phyloP scores from a whole-genome alignment of 2,888 invertebrate species.

The Phymatocera aterrima region DNA sequence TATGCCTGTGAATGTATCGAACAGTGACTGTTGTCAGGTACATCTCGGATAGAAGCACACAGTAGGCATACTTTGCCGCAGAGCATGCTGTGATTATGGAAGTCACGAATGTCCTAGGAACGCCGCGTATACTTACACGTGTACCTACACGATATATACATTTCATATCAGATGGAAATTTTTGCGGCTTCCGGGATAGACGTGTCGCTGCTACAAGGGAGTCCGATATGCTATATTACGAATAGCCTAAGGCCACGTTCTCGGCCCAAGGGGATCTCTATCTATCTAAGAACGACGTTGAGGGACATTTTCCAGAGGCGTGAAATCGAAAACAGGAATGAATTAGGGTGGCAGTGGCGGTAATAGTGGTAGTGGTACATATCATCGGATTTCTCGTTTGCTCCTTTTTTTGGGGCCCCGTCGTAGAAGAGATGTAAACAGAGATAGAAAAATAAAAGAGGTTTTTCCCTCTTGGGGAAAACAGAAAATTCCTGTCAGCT shows the following conservation, averaged over 20 bases:
- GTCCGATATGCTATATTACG: conserved; percentile 30
- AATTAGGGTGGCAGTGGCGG: conserved; percentile 36
- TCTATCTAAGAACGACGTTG: conserved; percentile 39
- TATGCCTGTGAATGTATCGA: not conserved
- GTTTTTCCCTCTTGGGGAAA: not conserved
- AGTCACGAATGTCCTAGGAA: conserved; percentile 7
- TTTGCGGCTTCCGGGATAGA: conserved; percentile 10
- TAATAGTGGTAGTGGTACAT: not conserved
- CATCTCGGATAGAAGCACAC: not conserved
- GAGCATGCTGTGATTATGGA: conserved; percentile 5
- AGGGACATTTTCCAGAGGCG: conserved; percentile 38
- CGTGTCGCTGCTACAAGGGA: not conserved
- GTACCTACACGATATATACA: not conserved
- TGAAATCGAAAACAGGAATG: conserved; percentile 43
- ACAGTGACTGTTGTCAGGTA: too few species aligned
- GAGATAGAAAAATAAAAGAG: not conserved
- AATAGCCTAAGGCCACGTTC: conserved; percentile 23
- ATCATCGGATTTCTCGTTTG: not conserved
- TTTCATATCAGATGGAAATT: conserved; percentile 17
- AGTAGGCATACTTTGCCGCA: not conserved
- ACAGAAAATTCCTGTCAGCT: conserved; percentile 37
- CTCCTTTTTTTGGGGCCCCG: not conserved
- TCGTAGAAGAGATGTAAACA: not conserved
- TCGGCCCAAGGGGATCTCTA: conserved; percentile 42
- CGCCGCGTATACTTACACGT: not conserved